Percentiles rank a stretch among this genome's conserved stretches.
These are phyloP conservation scores for Lucilia sericata DNA, from an alignment of 1,140 invertebrate genomes.

Conservation along the genomic window DNA sequence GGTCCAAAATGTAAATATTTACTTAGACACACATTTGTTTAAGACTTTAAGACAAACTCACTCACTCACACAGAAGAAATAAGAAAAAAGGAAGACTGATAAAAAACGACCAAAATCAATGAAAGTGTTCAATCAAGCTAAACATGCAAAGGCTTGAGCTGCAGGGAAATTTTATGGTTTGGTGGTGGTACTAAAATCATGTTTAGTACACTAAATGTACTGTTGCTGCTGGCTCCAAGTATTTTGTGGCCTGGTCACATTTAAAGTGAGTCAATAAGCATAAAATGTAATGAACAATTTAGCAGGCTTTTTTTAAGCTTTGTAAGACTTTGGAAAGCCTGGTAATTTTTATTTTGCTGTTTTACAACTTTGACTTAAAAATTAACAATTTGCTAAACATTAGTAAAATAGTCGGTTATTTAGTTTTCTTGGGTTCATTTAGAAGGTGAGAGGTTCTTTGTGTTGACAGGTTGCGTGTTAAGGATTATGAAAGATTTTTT, in stretches of 20 bases:
- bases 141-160: slow-evolving; percentile 15
- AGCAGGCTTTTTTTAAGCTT: not conserved
- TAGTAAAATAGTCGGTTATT: not conserved
- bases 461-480: slow-evolving; percentile 36
- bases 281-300: not conserved
- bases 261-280: slow-evolving; percentile 42
- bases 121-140: slow-evolving; percentile 31
- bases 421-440: not conserved
- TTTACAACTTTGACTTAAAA: slow-evolving; percentile 25
- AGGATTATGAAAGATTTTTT: slow-evolving; percentile 23
- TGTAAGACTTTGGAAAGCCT: not conserved
- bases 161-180: not conserved
- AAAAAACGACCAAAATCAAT: not conserved
- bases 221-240: not conserved
- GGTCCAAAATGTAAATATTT: not conserved
- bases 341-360: not conserved
- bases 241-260: slow-evolving; percentile 34
- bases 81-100: not conserved
- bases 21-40: not conserved
- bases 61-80: too few species aligned
- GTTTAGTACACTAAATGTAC: too few species aligned
- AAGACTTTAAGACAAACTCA: too few species aligned
- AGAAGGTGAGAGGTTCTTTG: slow-evolving; percentile 23
- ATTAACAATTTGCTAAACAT: slow-evolving; percentile 38
- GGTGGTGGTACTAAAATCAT: too few species aligned